A percentile compares a stretch with the other conserved stretches of the same genome.
phyloP scores from a whole-genome alignment of 2,113 vertebrate genomes.

The Gorsachius goisagi region DNA sequence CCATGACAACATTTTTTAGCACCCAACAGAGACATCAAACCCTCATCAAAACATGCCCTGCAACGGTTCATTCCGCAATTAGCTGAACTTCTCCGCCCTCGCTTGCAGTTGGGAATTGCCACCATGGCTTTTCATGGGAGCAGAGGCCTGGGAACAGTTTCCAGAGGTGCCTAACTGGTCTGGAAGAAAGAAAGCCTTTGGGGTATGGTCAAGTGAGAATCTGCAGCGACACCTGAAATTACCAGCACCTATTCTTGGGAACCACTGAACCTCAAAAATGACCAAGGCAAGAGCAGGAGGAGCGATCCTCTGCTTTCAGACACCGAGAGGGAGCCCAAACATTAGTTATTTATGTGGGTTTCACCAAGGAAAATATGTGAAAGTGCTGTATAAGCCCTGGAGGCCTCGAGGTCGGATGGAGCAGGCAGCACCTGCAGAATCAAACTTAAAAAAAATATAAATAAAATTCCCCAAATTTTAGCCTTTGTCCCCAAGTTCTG shows the following conservation, averaged over 20 bases:
- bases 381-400: neutral
- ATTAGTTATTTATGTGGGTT: neutral
- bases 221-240: neutral
- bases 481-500: neutral
- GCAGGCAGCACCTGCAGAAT: too few relatives aligned
- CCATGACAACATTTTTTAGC: neutral
- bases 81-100: neutral
- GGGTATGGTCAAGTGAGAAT: neutral
- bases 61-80: too few relatives aligned
- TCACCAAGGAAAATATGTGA: neutral
- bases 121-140: neutral
- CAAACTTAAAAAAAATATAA: neutral
- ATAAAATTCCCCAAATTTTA: neutral
- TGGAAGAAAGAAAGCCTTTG: neutral
- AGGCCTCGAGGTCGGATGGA: neutral
- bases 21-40: neutral
- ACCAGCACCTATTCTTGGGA: neutral
- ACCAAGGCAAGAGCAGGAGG: neutral
- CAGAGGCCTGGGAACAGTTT: neutral
- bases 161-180: neutral
- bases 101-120: neutral
- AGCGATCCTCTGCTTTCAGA: neutral
- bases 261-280: neutral
- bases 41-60: neutral
- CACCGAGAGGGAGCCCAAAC: neutral